Conservation (phyloP, 2,888 invertebrate species). For the Microplitis manilae region DNA sequence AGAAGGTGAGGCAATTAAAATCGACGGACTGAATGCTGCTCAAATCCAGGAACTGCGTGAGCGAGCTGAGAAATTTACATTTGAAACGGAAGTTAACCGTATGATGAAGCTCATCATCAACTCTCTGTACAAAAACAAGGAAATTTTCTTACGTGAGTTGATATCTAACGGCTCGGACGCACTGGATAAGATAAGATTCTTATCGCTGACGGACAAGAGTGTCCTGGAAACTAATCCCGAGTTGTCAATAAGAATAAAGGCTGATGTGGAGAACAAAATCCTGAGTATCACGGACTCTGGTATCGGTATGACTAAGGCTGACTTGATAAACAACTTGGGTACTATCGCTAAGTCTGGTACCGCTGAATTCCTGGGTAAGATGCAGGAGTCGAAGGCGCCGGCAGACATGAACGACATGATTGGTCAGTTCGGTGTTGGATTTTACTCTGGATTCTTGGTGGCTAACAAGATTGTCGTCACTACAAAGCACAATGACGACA, state of each 20-base stretch:
- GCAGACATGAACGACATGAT: constrained; percentile 96
- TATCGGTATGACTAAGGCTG: constrained; percentile 96
- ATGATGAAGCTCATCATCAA: constrained; percentile 99
- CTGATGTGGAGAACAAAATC: constrained; percentile 92
- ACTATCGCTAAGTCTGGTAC: constrained; percentile 99
- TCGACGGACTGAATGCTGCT: constrained; percentile 95
- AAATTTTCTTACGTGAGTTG: constrained; percentile 97
- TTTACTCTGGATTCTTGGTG: constrained; percentile 97
- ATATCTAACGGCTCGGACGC: constrained; percentile 99
- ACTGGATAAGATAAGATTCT: constrained; percentile 95
- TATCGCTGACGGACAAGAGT: constrained; percentile 89
- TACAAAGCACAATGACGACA: constrained; percentile 94
- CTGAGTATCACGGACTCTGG: constrained; percentile 97
- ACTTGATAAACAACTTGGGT: constrained; percentile 95
- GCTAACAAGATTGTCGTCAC: constrained; percentile 97
- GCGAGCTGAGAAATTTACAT: constrained; percentile 88
- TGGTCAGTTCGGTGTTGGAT: constrained; percentile 99
- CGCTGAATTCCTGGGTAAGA: constrained; percentile 93
- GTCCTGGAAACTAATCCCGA: constrained; percentile 87
- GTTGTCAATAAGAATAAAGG: constrained; percentile 83
- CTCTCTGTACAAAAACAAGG: constrained; percentile 98
- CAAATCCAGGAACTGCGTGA: constrained; percentile 93
- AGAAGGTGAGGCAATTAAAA: constrained; percentile 96
- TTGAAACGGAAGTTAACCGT: constrained; percentile 99
- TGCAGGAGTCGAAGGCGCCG: constrained; percentile 79